Evolutionary conservation across 2,113 vertebrate species (phyloP).

Genomic region (Seriola rivoliana): DNA sequence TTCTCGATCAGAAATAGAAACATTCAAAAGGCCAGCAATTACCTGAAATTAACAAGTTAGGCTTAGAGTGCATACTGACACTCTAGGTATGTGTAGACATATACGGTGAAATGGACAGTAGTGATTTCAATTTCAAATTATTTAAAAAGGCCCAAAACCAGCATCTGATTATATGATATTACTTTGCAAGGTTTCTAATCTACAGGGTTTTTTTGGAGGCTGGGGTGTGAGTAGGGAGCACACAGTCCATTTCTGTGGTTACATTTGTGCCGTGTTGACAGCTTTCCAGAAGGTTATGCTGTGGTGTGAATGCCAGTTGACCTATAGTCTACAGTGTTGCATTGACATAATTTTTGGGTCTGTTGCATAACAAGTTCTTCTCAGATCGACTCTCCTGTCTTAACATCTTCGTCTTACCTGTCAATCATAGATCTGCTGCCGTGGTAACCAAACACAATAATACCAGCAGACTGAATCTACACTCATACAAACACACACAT

Average conservation of each 20-base stretch:
- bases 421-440: conserved; percentile 47
- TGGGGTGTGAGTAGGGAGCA: too few species aligned
- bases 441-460: conserved; percentile 52
- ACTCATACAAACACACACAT: conserved; percentile 12
- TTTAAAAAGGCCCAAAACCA: too few species aligned
- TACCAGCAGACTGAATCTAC: conserved; percentile 8
- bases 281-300: not conserved
- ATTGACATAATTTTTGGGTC: conserved; percentile 33
- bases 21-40: too few species aligned
- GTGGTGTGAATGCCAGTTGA: not conserved
- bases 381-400: conserved; percentile 18
- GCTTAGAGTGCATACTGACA: too few species aligned
- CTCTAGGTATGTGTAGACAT: too few species aligned
- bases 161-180: too few species aligned
- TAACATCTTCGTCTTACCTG: conserved; percentile 58
- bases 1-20: too few species aligned
- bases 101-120: too few species aligned
- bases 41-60: too few species aligned
- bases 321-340: not conserved
- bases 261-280: not conserved
- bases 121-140: too few species aligned
- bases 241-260: not conserved
- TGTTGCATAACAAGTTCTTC: conserved; percentile 31
- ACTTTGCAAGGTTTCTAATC: too few species aligned
- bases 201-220: too few species aligned